Conservation (phyloP, 2,888 invertebrate species). For the Amiota communis region DNA sequence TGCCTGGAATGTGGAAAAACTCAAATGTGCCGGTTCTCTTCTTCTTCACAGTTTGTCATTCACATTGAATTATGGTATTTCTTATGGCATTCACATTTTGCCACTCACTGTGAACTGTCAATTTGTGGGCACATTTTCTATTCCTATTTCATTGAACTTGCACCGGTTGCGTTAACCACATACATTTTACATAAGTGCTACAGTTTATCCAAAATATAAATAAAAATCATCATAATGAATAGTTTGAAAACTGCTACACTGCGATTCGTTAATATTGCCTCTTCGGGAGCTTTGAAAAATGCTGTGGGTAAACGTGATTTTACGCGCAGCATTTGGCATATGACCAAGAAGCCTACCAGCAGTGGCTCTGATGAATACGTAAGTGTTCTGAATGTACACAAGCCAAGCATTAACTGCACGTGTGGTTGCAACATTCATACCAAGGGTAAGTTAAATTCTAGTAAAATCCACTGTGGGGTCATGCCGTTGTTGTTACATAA, state of each 20-base stretch:
- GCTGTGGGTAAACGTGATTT: constrained; percentile 77
- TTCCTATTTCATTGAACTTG: not conserved
- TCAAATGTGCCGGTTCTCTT: not conserved
- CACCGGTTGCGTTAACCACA: not conserved
- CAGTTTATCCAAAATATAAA: not conserved
- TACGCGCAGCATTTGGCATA: constrained; percentile 83
- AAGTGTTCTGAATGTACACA: constrained; percentile 74
- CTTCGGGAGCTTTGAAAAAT: constrained; percentile 54
- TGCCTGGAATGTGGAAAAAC: not conserved
- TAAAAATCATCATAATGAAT: constrained; percentile 77
- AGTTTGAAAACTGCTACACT: constrained; percentile 79
- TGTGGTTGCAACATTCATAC: constrained; percentile 85
- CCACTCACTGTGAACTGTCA: not conserved
- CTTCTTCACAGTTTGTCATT: constrained; percentile 1
- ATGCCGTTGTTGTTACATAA: constrained; percentile 60
- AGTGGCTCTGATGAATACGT: constrained; percentile 56
- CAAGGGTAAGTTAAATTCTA: constrained; percentile 77
- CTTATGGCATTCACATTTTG: not conserved
- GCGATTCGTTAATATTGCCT: constrained; percentile 72
- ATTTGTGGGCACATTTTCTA: not conserved
- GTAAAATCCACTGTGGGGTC: not conserved
- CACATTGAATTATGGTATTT: not conserved
- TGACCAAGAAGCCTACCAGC: constrained; percentile 74
- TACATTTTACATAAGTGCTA: constrained; percentile 6
- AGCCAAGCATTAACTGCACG: constrained; percentile 78